Evolutionary conservation across 1,140 invertebrate genomes (phyloP).

Genomic region (Drosophila parabipectinata): DNA sequence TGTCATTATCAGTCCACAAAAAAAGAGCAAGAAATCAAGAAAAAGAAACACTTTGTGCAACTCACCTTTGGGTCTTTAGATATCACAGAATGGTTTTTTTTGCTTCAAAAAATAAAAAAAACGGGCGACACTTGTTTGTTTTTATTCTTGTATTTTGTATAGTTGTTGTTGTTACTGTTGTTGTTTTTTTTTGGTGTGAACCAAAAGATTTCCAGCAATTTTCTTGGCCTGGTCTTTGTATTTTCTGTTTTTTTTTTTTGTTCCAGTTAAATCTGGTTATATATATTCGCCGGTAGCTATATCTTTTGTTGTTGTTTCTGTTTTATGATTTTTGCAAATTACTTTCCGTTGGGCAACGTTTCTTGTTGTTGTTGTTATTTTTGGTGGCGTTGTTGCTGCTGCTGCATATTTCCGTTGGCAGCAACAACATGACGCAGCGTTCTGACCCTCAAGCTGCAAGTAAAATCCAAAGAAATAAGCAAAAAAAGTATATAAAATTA

Average conservation of each 20-base stretch:
- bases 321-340: constrained; percentile 50
- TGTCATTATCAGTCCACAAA: neutral
- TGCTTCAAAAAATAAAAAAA: constrained; percentile 32
- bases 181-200: constrained; percentile 36
- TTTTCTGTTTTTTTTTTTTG: constrained; percentile 12
- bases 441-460: constrained; percentile 35
- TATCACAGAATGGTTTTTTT: constrained; percentile 80
- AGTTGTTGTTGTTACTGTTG: constrained; percentile 6
- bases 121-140: constrained; percentile 57
- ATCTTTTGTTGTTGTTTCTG: constrained; percentile 6
- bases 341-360: constrained; percentile 52
- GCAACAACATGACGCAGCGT: constrained; percentile 69
- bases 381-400: constrained; percentile 31
- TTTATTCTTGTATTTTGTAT: constrained; percentile 27
- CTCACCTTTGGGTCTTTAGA: constrained; percentile 82
- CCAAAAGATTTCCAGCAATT: constrained; percentile 39
- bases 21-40: neutral
- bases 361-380: constrained; percentile 17
- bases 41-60: constrained; percentile 25
- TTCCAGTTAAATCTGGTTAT: constrained; percentile 43
- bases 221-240: constrained; percentile 40
- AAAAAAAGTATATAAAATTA: neutral
- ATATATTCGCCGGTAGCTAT: constrained; percentile 31
- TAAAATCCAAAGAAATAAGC: neutral
- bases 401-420: constrained; percentile 50